phyloP scores from a whole-genome alignment of 2,888 invertebrate genomes.

The Cetonia aurata region DNA sequence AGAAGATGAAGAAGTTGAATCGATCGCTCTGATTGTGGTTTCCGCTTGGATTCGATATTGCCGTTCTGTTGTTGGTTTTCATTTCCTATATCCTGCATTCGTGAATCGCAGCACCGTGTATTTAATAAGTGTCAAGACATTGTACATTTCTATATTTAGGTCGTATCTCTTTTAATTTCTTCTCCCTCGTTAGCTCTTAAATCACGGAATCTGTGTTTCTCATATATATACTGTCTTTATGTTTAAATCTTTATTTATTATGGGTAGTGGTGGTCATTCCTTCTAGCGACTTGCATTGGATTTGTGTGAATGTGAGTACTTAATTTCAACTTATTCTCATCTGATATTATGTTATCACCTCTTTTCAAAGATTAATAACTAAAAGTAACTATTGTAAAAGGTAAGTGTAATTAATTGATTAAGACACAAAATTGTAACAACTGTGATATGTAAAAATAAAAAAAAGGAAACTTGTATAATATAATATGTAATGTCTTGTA shows the following conservation, averaged over 20 bases:
- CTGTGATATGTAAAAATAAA: conserved; percentile 31
- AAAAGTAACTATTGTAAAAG: neutral
- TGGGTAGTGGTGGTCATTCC: neutral
- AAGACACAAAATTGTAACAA: conserved; percentile 30
- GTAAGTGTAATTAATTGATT: conserved; percentile 3
- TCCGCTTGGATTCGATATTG: conserved; percentile 23
- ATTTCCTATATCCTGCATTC: conserved; percentile 18
- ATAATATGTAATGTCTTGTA: conserved; percentile 40
- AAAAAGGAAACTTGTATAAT: conserved; percentile 14
- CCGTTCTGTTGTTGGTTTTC: conserved; percentile 28
- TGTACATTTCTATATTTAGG: neutral
- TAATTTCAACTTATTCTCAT: neutral
- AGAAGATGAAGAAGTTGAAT: conserved; percentile 10
- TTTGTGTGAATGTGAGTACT: neutral
- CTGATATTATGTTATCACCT: neutral
- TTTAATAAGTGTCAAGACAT: neutral
- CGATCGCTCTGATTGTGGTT: conserved; percentile 19
- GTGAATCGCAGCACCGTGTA: too few relatives aligned
- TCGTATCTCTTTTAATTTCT: too few relatives aligned
- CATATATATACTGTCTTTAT: neutral
- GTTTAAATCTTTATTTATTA: neutral
- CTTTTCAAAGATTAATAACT: conserved; percentile 1
- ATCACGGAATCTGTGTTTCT: neutral
- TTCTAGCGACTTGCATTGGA: neutral
- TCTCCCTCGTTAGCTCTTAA: neutral